Base-by-base conservation (phyloP, 2,888 invertebrate species). In the Gymnosoma rotundatum region DNA sequence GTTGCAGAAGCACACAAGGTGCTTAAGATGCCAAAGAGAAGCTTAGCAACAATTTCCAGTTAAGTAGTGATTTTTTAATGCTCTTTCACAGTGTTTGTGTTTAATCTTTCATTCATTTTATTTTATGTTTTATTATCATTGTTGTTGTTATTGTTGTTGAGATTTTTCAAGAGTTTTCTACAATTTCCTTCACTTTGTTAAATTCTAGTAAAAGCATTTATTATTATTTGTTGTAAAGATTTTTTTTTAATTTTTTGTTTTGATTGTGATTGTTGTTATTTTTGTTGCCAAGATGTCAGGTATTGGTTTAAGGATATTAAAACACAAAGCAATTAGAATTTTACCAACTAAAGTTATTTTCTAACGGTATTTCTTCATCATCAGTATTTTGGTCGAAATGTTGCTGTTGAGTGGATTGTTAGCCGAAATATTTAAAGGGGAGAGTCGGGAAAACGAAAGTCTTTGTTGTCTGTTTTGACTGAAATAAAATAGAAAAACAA, bases 241-340 rank as follows among this genome's bases (percentile, higher is more conserved):
- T 67, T 48, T 6, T 7, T 32, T 32, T 32, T 2, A 4, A 32
- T 32, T 32, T 32, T 32, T 32, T 7, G 0, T 32, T 66, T 69
- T 32, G 64, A 56, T 74, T 32, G 42, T 48, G 36, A 56, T 52
- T 75, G 64, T 73, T 36, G 3, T 45, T 61, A 21, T 60, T 50
- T n/a, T 64, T 78, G 83, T 79, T 78, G 48, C 72, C 42, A 42
- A 20, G 8, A 45, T 69, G 61, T 54, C 74, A 64, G 78, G 73
- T 81, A 81, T 84, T 81, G 78, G 69, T 84, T 84, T 81, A 81
- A 84, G 74, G 81, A 84, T 81, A 84, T 84, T 81, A 84, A 84
- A 84, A 78, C 60, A 52, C 78, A 81, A 74, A 78, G 74, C 84
- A 84, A 84, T 84, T 84, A 84, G 78, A 84, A 78, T 75, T 74